phyloP scores from a whole-genome alignment of 2,888 invertebrate species.

The Barypeithes pellucidus region DNA sequence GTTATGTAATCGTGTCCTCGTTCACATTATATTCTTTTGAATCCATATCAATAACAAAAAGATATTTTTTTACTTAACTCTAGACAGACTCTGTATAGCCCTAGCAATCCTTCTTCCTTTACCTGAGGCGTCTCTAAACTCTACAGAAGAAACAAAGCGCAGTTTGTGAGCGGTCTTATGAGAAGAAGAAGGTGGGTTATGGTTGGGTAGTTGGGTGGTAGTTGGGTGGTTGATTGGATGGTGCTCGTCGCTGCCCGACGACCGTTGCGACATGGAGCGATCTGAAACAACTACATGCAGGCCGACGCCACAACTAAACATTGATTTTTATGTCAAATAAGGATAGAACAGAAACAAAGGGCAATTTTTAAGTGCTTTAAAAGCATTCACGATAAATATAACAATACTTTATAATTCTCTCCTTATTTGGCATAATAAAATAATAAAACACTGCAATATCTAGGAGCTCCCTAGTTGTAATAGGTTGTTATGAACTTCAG shows the following conservation, averaged over 20 bases:
- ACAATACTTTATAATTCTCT: not conserved
- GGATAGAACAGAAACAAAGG: not conserved
- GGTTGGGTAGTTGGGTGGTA: constrained; percentile 41
- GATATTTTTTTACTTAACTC: not conserved
- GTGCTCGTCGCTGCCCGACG: constrained; percentile 75
- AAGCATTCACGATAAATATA: not conserved
- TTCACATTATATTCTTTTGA: no score
- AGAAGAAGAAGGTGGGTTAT: constrained; percentile 43
- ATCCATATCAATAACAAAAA: no score
- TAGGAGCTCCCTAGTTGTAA: constrained; percentile 28
- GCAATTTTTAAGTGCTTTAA: not conserved
- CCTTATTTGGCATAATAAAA: constrained; percentile 19
- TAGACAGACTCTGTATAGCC: not conserved
- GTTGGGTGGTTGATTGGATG: constrained; percentile 56
- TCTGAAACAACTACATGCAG: constrained; percentile 72
- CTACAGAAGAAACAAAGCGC: constrained; percentile 87
- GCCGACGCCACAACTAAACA: constrained; percentile 36
- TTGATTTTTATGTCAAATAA: constrained; percentile 26
- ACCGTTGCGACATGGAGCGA: constrained; percentile 72
- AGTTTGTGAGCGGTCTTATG: constrained; percentile 76
- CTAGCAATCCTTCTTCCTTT: constrained; percentile 58
- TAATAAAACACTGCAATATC: constrained; percentile 17
- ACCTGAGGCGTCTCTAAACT: constrained; percentile 86
- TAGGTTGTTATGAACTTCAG: constrained; percentile 18
- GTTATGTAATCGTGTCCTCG: no score